A percentile compares a stretch with the other conserved stretches of the same genome.
phyloP scores from a whole-genome alignment of 1,140 invertebrate species.

The Drosophila nikananu region DNA sequence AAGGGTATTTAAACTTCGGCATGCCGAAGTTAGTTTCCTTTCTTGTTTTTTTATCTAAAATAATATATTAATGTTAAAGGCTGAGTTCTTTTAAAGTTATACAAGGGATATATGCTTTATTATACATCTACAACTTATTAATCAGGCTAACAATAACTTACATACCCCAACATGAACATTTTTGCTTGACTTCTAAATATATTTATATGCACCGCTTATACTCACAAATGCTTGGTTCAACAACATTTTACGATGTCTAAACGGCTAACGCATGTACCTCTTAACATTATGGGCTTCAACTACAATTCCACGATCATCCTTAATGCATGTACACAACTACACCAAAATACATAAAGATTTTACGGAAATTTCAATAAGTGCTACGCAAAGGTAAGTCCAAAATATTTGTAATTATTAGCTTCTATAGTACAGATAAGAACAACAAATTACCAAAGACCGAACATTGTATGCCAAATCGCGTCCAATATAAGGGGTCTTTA shows the following conservation, averaged over 20 bases:
- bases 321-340: slow-evolving; percentile 50
- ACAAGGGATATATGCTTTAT: neutral
- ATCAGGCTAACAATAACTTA: neutral
- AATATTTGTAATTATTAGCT: neutral
- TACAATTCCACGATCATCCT: slow-evolving; percentile 45
- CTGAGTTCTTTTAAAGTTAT: neutral
- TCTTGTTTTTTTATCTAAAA: too few relatives aligned
- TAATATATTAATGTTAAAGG: neutral
- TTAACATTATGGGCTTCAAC: slow-evolving; percentile 34
- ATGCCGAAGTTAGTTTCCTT: too few relatives aligned
- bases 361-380: slow-evolving; percentile 82
- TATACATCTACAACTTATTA: neutral
- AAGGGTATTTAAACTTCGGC: too few relatives aligned
- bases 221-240: slow-evolving; percentile 45
- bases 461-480: neutral
- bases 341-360: slow-evolving; percentile 61
- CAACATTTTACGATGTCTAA: slow-evolving; percentile 51
- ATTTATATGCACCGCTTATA: slow-evolving; percentile 45
- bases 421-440: neutral
- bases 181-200: slow-evolving; percentile 42
- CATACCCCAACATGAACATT: slow-evolving; percentile 7
- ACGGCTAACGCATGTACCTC: slow-evolving; percentile 41
- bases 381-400: slow-evolving; percentile 79
- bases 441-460: slow-evolving; percentile 3
- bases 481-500: too few relatives aligned